Evolutionary conservation across 2,888 invertebrate species (phyloP).

Genomic region (Gnatocerus cornutus): DNA sequence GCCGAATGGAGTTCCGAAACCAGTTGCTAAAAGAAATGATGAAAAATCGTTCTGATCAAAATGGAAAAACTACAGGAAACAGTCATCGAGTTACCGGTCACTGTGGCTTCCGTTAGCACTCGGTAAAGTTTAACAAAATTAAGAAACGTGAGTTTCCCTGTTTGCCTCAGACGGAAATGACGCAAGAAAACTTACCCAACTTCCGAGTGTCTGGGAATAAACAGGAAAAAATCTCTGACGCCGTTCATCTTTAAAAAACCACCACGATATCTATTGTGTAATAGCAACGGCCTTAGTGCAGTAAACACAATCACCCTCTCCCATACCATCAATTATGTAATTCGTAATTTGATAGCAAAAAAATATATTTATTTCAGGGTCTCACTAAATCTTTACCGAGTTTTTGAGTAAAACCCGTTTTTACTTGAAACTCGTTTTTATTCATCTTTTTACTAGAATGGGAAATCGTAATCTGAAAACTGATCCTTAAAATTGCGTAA

Average conservation of each 20-base stretch:
- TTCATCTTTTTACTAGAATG: conserved; percentile 2
- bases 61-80: not conserved
- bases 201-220: not conserved
- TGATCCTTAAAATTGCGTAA: not conserved
- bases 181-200: not conserved
- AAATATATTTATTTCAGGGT: no score
- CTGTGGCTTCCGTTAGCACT: no score
- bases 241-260: not conserved
- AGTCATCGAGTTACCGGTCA: no score
- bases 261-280: no score
- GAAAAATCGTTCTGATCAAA: not conserved
- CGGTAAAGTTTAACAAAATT: no score
- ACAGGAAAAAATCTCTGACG: not conserved
- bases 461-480: not conserved
- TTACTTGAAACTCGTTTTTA: no score
- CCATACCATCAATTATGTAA: no score
- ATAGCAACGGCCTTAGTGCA: no score
- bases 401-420: no score
- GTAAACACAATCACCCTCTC: no score
- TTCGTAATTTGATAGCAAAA: no score
- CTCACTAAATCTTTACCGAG: no score
- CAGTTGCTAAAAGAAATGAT: conserved; percentile 64
- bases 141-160: not conserved
- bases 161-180: conserved; percentile 1
- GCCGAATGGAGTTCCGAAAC: conserved; percentile 71